Percentiles rank a stretch among this genome's conserved stretches.
Evolutionary conservation across 2,888 invertebrate species (phyloP).

Genomic region (Tachina lurida): DNA sequence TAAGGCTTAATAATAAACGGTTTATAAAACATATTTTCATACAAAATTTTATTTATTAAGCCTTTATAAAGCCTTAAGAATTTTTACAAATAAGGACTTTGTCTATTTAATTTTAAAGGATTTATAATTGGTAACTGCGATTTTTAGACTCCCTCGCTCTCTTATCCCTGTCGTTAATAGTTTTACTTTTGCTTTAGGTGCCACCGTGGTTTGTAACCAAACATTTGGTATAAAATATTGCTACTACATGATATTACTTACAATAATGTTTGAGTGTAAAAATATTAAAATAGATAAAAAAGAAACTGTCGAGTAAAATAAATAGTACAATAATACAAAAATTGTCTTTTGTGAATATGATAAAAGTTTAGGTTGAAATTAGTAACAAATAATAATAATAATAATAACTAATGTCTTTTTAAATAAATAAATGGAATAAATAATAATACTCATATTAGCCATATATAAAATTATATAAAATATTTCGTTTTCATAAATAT

Average conservation of each 20-base stretch:
- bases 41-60: too few species aligned
- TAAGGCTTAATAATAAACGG: too few species aligned
- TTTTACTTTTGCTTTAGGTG: too few species aligned
- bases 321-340: conserved; percentile 61
- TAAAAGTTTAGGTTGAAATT: conserved; percentile 46
- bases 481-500: too few species aligned
- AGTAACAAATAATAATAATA: background rate
- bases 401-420: background rate
- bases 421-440: background rate
- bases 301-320: conserved; percentile 56
- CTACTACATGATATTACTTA: background rate
- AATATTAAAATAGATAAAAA: conserved; percentile 15
- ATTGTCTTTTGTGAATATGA: conserved; percentile 45
- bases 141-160: too few species aligned
- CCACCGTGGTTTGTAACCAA: background rate
- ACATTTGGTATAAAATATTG: background rate
- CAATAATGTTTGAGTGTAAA: conserved; percentile 18
- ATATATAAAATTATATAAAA: conserved; percentile 38
- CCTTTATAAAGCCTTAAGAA: too few species aligned
- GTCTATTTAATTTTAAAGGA: too few species aligned
- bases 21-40: too few species aligned
- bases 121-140: too few species aligned
- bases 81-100: too few species aligned
- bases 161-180: too few species aligned
- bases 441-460: conserved; percentile 6